phyloP scores from a whole-genome alignment of 2,113 vertebrate species.

The Callocephalon fimbriatum region DNA sequence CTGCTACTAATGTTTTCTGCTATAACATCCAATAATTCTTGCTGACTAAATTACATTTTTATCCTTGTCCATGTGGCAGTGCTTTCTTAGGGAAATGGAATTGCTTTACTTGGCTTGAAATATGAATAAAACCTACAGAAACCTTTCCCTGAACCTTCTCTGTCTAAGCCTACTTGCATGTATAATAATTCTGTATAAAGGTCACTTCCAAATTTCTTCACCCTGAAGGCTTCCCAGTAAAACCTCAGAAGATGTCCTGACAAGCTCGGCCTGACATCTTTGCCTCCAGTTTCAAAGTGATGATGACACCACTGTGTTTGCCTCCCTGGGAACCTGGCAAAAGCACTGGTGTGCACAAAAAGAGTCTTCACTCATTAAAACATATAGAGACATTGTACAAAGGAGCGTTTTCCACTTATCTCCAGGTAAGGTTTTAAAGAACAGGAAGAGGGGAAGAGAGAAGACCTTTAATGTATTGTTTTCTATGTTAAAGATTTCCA shows the following conservation, averaged over 20 bases:
- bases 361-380: background rate
- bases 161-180: background rate
- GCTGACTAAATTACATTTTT: constrained; percentile 20
- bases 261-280: constrained; percentile 25
- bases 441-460: background rate
- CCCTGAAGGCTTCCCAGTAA: constrained; percentile 52
- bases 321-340: constrained; percentile 36
- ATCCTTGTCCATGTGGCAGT: background rate
- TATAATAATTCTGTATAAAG: constrained; percentile 51
- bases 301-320: background rate
- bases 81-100: constrained; percentile 9
- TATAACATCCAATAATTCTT: background rate
- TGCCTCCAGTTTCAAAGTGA: constrained; percentile 16
- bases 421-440: background rate
- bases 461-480: background rate
- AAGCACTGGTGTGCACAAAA: background rate
- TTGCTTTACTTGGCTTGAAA: constrained; percentile 40
- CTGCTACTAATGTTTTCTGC: background rate
- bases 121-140: constrained; percentile 6
- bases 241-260: constrained; percentile 54
- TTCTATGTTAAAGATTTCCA: background rate
- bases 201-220: constrained; percentile 48
- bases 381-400: background rate
- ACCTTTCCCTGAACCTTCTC: constrained; percentile 49
- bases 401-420: background rate